Evolutionary conservation across 1,140 invertebrate genomes (phyloP).

Genomic region (Ceratoteleas bidentatus): DNA sequence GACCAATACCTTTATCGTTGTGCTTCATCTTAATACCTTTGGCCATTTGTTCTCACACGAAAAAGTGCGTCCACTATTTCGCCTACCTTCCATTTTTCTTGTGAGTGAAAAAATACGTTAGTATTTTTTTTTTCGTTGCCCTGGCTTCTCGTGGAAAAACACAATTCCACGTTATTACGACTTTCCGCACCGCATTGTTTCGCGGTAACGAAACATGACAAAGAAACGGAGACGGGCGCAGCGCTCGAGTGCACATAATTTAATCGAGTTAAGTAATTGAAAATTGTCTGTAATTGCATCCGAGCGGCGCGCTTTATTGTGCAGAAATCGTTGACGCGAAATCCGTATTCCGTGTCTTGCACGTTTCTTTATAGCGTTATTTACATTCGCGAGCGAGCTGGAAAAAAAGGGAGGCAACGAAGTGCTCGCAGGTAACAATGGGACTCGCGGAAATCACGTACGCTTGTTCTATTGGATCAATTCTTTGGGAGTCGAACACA

Average conservation of each 20-base stretch:
- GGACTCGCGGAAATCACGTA: too few relatives aligned
- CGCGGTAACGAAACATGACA: constrained; percentile 34
- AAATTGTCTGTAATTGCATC: constrained; percentile 51
- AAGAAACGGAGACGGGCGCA: constrained; percentile 27
- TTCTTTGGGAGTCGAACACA: too few relatives aligned
- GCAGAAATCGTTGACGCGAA: constrained; percentile 25
- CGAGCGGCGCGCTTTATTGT: constrained; percentile 39
- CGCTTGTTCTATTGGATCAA: too few relatives aligned
- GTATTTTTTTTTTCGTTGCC: constrained; percentile 15
- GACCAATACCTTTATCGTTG: not conserved
- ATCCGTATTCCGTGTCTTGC: constrained; percentile 18
- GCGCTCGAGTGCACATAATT: constrained; percentile 38
- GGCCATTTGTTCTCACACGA: constrained; percentile 38
- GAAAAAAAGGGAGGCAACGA: too few relatives aligned
- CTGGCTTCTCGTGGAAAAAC: constrained; percentile 17
- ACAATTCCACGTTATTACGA: constrained; percentile 47
- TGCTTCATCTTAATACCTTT: constrained; percentile 62
- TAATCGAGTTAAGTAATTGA: constrained; percentile 63
- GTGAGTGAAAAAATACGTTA: constrained; percentile 3
- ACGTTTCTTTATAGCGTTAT: constrained; percentile 27
- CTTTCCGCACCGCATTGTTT: constrained; percentile 40
- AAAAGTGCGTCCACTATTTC: constrained; percentile 39
- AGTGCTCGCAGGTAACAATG: too few relatives aligned
- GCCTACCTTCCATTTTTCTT: constrained; percentile 23
- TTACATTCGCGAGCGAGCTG: constrained; percentile 31